Evolutionary conservation across 2,797 vertebrate genomes (phyloP).

Genomic region (Xenops minutus): DNA sequence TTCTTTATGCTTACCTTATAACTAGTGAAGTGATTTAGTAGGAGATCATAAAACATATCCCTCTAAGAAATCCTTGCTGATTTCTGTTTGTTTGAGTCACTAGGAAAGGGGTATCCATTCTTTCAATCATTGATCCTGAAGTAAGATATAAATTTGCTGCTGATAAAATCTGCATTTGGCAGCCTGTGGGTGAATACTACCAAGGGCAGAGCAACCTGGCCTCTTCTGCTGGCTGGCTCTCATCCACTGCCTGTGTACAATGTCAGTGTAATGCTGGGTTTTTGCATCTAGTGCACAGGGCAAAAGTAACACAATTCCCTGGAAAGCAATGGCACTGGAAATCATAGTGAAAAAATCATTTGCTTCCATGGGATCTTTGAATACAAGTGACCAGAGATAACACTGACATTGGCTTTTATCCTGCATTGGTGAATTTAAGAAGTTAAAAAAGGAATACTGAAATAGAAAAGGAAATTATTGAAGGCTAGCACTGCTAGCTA

Average conservation of each 20-base stretch:
- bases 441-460: neutral
- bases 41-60: neutral
- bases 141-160: neutral
- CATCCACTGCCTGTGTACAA: neutral
- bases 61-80: neutral
- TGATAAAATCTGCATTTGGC: neutral
- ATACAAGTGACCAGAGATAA: neutral
- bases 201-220: constrained; percentile 4
- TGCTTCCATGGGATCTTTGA: neutral
- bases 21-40: neutral
- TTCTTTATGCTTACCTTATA: neutral
- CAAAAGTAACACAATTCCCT: neutral
- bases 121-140: neutral
- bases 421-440: neutral
- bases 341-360: neutral
- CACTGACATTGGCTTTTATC: neutral
- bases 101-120: neutral
- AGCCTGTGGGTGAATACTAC: neutral
- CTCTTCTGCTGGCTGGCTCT: neutral
- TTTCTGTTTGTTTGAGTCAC: neutral
- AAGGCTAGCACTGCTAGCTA: neutral
- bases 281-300: neutral
- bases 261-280: neutral
- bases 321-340: neutral
- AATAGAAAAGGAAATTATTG: neutral